A percentile compares a stretch with the other conserved stretches of the same genome.
These are phyloP conservation scores for Acanthiza pusilla DNA, from an alignment of 2,797 vertebrate genomes.

Conservation along the genomic window DNA sequence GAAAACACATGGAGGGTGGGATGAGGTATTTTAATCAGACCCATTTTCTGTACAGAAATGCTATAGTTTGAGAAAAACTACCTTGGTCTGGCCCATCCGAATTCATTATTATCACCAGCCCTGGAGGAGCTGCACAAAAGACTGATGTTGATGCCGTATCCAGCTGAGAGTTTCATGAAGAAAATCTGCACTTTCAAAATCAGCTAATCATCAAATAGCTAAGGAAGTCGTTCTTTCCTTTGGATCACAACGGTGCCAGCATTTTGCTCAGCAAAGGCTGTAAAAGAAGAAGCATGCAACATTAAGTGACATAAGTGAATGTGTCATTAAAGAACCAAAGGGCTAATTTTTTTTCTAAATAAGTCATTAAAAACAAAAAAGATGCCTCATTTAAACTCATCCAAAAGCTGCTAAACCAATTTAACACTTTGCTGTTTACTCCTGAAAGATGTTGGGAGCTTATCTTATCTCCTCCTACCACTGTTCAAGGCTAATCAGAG, in stretches of 20 bases:
- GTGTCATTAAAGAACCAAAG: constrained; percentile 1
- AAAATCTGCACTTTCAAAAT: background rate
- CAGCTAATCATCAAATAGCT: background rate
- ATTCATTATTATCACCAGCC: background rate
- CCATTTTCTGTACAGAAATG: background rate
- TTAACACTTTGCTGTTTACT: constrained; percentile 26
- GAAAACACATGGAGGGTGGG: background rate
- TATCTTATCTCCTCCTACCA: constrained; percentile 23
- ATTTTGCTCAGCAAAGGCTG: background rate
- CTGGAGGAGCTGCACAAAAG: background rate
- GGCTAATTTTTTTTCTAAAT: constrained; percentile 8
- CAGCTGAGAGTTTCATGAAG: background rate
- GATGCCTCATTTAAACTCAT: background rate
- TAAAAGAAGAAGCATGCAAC: background rate
- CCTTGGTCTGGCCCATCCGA: background rate
- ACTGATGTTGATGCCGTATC: background rate
- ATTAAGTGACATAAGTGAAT: constrained; percentile 22
- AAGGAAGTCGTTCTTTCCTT: background rate
- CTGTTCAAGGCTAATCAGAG: background rate
- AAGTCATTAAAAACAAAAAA: background rate
- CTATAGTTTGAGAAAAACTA: background rate
- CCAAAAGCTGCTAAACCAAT: constrained; percentile 37
- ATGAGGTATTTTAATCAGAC: background rate
- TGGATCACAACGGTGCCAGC: background rate
- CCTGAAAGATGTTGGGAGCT: background rate